Base-by-base conservation (phyloP, 2,113 vertebrate genomes). In the Scatophagus argus region DNA sequence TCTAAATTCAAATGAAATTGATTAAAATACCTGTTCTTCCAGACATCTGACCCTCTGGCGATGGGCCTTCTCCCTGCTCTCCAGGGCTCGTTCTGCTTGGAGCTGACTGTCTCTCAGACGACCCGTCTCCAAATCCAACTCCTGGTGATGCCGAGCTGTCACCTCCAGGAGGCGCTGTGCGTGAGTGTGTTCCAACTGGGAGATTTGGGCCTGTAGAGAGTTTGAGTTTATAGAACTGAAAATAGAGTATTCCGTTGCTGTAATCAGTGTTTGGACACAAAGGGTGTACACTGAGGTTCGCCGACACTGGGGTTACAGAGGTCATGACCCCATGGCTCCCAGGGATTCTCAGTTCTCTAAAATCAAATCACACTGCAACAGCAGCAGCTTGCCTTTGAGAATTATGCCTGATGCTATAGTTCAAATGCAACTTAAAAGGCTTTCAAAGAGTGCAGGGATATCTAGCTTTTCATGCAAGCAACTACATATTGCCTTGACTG, bases 151-250 rank as follows among this genome's bases (percentile, higher is more conserved):
- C 47, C 44, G 89, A 17, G 91, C 55, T 1, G 90, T 93, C 46
- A 90, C 92, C 88, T 96, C 95, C 81, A 85, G 87, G 69, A 95
- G 93, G 76, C 32, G 89, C 91, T 94, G 95, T 29, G 93, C 31
- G 5, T 94, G 92, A 67, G 86, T 58, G 47, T 81, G 93, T 74
- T 95, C 94, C 88, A 90, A 47, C 74, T 94, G 90, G 4, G 81
- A 91, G 21, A 87, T 74, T 25, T 92, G 93, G 17, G 87, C 89
- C 96, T 96, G 78, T 31, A 39, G 36, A 76, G 38, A 73, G 61
- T 80, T 78, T 25, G 41, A 61, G 44, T 78, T 75, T 46, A 55
- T 23, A 71, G 8, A 11, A 70, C 6, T 59, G 34, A 66, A 63
- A 51, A n/a, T 7, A 69, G 25, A 61, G 31, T 21, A 29, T 14